Conservation (phyloP, 1,140 invertebrate genomes). For the Conus betulinus region DNA sequence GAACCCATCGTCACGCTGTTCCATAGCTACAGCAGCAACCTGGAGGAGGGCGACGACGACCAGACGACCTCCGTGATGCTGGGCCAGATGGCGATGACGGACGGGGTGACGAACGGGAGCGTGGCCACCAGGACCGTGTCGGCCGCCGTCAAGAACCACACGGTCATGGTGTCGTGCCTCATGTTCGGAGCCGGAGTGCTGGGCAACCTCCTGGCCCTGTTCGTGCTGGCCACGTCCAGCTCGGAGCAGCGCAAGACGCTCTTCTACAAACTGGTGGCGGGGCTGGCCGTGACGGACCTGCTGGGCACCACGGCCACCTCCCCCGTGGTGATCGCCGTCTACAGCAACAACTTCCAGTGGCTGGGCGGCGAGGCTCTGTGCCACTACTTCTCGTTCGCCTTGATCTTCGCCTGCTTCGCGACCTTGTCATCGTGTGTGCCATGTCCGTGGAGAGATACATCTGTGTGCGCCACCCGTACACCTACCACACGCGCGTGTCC, state of each 20-base stretch:
- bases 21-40: background rate
- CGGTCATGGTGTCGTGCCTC: constrained; percentile 58
- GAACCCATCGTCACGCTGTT: background rate
- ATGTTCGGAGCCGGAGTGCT: constrained; percentile 66
- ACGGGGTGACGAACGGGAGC: background rate
- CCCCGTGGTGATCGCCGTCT: constrained; percentile 68
- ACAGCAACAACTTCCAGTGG: constrained; percentile 62
- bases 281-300: constrained; percentile 66
- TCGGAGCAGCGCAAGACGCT: constrained; percentile 59
- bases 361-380: constrained; percentile 63
- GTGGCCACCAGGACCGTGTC: background rate
- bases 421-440: constrained; percentile 74
- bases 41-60: background rate
- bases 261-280: constrained; percentile 68
- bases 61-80: background rate
- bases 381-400: constrained; percentile 74
- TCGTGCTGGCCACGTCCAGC: constrained; percentile 56
- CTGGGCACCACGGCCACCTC: constrained; percentile 61
- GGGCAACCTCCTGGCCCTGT: constrained; percentile 65
- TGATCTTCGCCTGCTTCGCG: constrained; percentile 73
- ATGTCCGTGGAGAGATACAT: constrained; percentile 75
- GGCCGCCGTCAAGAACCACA: constrained; percentile 48
- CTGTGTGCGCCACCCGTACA: constrained; percentile 74
- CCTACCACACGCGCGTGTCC: constrained; percentile 70
- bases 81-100: background rate